Conservation (phyloP, 2,888 invertebrate species). For the Boloria selene region DNA sequence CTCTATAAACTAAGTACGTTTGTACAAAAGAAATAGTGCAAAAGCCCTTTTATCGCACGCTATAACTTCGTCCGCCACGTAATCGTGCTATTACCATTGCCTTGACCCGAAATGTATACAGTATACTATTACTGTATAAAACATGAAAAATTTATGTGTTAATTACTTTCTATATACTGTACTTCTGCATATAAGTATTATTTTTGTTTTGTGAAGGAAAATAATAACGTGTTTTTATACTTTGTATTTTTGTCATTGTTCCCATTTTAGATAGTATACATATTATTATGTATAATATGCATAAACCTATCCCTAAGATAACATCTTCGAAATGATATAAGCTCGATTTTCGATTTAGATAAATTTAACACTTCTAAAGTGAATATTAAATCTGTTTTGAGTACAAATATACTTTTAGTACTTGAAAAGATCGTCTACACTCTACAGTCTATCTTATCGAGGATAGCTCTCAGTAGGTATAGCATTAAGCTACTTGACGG, state of each 20-base stretch:
- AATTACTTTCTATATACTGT: too few species aligned
- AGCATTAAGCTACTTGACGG: conserved; percentile 22
- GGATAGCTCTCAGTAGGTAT: conserved; percentile 13
- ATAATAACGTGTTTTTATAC: too few species aligned
- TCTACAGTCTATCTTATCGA: conserved; percentile 12
- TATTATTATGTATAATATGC: too few species aligned
- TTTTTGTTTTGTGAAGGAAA: too few species aligned
- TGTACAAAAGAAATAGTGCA: conserved; percentile 17
- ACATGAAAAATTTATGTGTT: background rate
- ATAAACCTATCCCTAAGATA: too few species aligned
- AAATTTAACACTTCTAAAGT: too few species aligned
- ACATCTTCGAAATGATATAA: too few species aligned
- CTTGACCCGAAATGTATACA: conserved; percentile 27
- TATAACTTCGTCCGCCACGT: conserved; percentile 21
- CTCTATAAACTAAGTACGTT: conserved; percentile 1
- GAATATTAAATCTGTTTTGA: too few species aligned
- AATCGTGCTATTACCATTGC: conserved; percentile 21
- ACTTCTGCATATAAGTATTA: too few species aligned
- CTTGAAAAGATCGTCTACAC: background rate
- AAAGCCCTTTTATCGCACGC: conserved; percentile 21
- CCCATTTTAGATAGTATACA: too few species aligned
- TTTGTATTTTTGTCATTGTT: too few species aligned
- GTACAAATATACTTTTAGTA: background rate
- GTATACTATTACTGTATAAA: background rate
- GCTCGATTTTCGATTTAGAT: too few species aligned